phyloP scores from a whole-genome alignment of 2,888 invertebrate species.

The Panzeria rudis region DNA sequence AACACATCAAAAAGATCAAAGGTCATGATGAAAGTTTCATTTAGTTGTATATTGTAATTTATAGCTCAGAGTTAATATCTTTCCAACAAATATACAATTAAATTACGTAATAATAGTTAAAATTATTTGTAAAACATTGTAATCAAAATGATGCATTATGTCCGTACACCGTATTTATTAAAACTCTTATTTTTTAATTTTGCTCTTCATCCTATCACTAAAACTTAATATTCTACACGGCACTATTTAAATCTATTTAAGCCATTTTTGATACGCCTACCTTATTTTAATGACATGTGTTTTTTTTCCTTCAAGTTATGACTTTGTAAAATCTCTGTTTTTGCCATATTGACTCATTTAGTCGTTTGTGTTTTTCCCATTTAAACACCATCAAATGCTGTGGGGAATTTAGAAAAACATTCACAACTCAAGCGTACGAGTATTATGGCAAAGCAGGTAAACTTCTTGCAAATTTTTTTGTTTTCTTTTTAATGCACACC shows the following conservation, averaged over 20 bases:
- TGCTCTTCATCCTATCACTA: background rate
- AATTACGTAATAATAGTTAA: too few relatives aligned
- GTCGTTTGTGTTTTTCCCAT: conserved; percentile 50
- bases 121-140: too few relatives aligned
- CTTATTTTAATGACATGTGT: background rate
- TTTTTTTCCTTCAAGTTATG: background rate
- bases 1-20: too few relatives aligned
- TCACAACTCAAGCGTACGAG: background rate
- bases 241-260: background rate
- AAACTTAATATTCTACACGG: background rate
- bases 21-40: too few relatives aligned
- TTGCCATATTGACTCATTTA: conserved; percentile 53
- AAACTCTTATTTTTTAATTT: background rate
- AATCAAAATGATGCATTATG: too few relatives aligned
- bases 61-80: too few relatives aligned
- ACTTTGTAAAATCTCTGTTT: conserved; percentile 43
- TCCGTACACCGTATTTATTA: too few relatives aligned
- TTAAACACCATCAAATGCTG: conserved; percentile 10
- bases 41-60: too few relatives aligned
- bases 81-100: too few relatives aligned
- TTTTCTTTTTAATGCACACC: conserved; percentile 11
- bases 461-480: conserved; percentile 28
- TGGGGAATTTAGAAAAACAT: conserved; percentile 30
- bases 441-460: conserved; percentile 33
- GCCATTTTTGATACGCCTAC: conserved; percentile 15